These are phyloP conservation scores for Cynocephalus volans DNA, from an alignment of 2,113 vertebrate species.

Conservation along the genomic window DNA sequence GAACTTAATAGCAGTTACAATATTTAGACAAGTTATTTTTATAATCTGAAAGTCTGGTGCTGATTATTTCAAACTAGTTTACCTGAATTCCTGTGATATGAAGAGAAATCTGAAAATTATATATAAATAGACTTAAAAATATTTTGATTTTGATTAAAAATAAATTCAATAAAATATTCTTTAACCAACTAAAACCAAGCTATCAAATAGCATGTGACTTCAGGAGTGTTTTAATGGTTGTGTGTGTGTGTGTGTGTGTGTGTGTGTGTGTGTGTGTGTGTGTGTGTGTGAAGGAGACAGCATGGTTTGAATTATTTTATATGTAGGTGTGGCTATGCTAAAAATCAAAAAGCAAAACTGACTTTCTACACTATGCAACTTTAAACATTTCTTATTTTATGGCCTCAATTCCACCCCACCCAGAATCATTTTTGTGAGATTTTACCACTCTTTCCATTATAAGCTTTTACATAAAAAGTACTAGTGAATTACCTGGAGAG, in stretches of 20 bases:
- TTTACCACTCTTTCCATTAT: not conserved
- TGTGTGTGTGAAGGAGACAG: not conserved
- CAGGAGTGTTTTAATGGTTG: not conserved
- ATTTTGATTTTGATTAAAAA: not conserved
- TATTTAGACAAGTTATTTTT: not conserved
- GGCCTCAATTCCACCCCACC: not conserved
- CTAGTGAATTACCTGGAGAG: too few species aligned
- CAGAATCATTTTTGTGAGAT: not conserved
- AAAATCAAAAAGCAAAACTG: not conserved
- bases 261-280: not conserved
- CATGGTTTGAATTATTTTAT: not conserved
- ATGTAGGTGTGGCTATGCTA: not conserved
- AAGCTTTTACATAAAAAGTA: not conserved
- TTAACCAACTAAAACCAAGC: not conserved
- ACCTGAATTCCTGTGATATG: not conserved
- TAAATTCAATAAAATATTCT: not conserved
- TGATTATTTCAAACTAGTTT: not conserved
- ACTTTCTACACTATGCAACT: not conserved
- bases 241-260: too few species aligned
- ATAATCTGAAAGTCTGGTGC: not conserved
- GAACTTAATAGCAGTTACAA: not conserved
- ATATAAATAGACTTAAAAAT: not conserved
- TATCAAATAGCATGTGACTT: not conserved
- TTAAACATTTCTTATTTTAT: not conserved
- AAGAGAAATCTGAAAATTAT: slow-evolving; percentile 26